Conservation (phyloP, 2,888 invertebrate genomes). For the Drosophila picticornis region DNA sequence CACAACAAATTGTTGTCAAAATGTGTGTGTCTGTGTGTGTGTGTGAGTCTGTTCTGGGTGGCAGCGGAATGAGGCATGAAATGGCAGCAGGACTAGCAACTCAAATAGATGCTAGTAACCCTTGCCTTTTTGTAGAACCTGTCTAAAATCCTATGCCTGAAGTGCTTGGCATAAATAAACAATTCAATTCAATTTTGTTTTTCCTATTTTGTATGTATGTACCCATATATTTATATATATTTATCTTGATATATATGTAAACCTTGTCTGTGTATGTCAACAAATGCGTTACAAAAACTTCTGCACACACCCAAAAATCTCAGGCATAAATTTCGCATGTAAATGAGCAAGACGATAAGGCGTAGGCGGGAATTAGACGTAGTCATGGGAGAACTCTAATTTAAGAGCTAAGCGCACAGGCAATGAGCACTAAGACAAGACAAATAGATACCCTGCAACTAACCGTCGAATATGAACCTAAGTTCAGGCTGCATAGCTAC, state of each 20-base stretch:
- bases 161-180: slow-evolving; percentile 79
- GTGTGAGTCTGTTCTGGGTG: slow-evolving; percentile 1
- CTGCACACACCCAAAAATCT: slow-evolving; percentile 35
- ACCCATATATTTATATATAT: background rate
- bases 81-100: slow-evolving; percentile 24
- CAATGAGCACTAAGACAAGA: background rate
- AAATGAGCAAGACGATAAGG: slow-evolving; percentile 57
- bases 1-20: slow-evolving; percentile 72
- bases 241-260: slow-evolving; percentile 4
- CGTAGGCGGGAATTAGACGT: slow-evolving; percentile 71
- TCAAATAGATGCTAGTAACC: slow-evolving; percentile 41
- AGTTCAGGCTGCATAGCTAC: background rate
- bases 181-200: slow-evolving; percentile 75
- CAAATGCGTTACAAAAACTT: slow-evolving; percentile 63
- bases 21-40: background rate
- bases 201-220: slow-evolving; percentile 14
- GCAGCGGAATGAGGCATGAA: slow-evolving; percentile 1
- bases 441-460: slow-evolving; percentile 17
- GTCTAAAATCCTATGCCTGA: slow-evolving; percentile 59
- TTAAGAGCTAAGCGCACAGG: slow-evolving; percentile 14
- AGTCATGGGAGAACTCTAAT: slow-evolving; percentile 57
- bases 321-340: slow-evolving; percentile 70
- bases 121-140: slow-evolving; percentile 31
- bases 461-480: background rate
- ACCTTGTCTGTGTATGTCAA: slow-evolving; percentile 52